Evolutionary conservation across 2,888 invertebrate species (phyloP).

Genomic region (Eupithecia pulchellata): DNA sequence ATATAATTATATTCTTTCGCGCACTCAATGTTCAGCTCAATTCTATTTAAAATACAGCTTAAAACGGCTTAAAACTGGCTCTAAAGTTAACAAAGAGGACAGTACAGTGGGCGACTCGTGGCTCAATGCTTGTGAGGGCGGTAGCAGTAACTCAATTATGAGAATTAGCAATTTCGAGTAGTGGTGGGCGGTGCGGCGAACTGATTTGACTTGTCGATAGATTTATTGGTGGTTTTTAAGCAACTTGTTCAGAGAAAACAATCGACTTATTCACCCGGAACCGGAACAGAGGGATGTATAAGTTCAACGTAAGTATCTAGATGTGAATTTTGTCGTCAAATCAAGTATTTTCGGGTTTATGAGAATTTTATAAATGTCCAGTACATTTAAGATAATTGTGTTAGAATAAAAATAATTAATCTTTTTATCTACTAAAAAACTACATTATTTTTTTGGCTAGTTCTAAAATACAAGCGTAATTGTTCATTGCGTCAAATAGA

Average conservation of each 20-base stretch:
- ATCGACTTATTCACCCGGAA: neutral
- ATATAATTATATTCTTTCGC: neutral
- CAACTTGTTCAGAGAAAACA: neutral
- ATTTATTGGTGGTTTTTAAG: neutral
- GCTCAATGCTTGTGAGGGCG: constrained; percentile 76
- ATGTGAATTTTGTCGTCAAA: neutral
- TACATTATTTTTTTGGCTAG: too few species aligned
- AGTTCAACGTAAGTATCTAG: neutral
- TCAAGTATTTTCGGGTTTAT: too few species aligned
- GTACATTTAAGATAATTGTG: too few species aligned
- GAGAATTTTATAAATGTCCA: too few species aligned
- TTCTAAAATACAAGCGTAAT: neutral
- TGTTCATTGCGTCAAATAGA: neutral
- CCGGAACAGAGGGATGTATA: neutral
- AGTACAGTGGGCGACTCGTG: constrained; percentile 54
- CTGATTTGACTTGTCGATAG: constrained; percentile 31
- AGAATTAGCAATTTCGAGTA: constrained; percentile 81
- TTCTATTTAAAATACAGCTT: constrained; percentile 34
- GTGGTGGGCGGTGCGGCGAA: constrained; percentile 53
- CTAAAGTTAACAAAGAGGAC: constrained; percentile 38
- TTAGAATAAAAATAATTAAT: neutral
- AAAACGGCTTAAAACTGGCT: constrained; percentile 12
- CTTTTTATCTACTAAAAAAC: too few species aligned
- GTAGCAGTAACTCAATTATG: constrained; percentile 81
- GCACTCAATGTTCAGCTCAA: constrained; percentile 27